phyloP scores from a whole-genome alignment of 2,888 invertebrate species.

The Sacculina carcini region DNA sequence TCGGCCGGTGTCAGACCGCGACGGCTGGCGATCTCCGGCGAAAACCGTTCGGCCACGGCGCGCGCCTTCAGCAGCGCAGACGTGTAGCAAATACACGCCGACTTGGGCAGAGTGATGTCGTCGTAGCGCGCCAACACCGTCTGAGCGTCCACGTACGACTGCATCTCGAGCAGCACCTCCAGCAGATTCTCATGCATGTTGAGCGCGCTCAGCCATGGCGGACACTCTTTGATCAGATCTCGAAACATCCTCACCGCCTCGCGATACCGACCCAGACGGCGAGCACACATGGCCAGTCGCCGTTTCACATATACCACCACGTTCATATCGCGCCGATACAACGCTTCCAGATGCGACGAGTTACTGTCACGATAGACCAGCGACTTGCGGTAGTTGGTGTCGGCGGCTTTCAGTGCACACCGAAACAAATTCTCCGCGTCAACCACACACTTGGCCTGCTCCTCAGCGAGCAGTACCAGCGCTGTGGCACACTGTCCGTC shows the following conservation, averaged over 20 bases:
- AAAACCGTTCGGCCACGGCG: slow-evolving; percentile 58
- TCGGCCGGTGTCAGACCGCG: slow-evolving; percentile 59
- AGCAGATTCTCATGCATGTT: slow-evolving; percentile 89
- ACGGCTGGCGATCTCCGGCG: slow-evolving; percentile 55
- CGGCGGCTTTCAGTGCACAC: slow-evolving; percentile 57
- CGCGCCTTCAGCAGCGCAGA: slow-evolving; percentile 77
- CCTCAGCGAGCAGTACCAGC: slow-evolving; percentile 79
- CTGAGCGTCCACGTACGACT: slow-evolving; percentile 87
- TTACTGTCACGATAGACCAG: slow-evolving; percentile 24
- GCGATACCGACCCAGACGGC: slow-evolving; percentile 72
- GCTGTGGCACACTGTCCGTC: slow-evolving; percentile 86
- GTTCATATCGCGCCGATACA: slow-evolving; percentile 67
- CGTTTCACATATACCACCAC: slow-evolving; percentile 81
- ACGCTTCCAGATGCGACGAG: slow-evolving; percentile 31
- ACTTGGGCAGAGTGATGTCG: slow-evolving; percentile 77
- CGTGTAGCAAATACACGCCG: slow-evolving; percentile 82
- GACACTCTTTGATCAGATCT: slow-evolving; percentile 84
- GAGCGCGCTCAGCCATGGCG: slow-evolving; percentile 74
- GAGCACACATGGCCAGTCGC: slow-evolving; percentile 85
- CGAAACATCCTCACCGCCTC: slow-evolving; percentile 74
- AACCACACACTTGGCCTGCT: slow-evolving; percentile 72
- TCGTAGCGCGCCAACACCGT: slow-evolving; percentile 75
- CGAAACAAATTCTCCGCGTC: slow-evolving; percentile 62
- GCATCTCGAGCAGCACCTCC: slow-evolving; percentile 79
- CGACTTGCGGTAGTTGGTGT: slow-evolving; percentile 49